A percentile compares a stretch with the other conserved stretches of the same genome.
Conservation (phyloP, 2,113 vertebrate species). For the Melanotaenia duboulayi region DNA sequence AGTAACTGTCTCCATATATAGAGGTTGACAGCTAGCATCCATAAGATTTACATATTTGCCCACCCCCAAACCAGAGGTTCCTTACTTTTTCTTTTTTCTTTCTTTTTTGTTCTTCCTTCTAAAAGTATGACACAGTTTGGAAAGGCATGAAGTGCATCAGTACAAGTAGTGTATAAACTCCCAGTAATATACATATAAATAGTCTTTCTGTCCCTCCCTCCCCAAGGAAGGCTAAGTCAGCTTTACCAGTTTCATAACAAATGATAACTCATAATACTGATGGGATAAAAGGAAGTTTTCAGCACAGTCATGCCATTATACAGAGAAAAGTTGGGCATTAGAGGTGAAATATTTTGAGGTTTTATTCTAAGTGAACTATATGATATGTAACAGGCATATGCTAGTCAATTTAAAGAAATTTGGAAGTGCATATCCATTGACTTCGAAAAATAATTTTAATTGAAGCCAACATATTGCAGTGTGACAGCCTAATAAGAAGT, state of each 20-base stretch:
- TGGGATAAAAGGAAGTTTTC: not conserved
- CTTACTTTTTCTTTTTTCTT: not conserved
- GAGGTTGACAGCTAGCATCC: conserved; percentile 54
- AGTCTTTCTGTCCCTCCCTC: not conserved
- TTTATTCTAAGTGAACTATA: no score
- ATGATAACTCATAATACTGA: not conserved
- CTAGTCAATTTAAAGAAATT: no score
- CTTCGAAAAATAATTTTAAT: no score
- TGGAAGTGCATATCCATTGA: not conserved
- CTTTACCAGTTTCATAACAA: not conserved
- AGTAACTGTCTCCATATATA: conserved; percentile 38
- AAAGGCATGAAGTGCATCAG: not conserved
- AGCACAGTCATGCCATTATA: no score
- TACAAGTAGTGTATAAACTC: not conserved
- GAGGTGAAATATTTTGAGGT: no score
- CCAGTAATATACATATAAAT: not conserved
- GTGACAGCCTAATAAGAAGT: no score
- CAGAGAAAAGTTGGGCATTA: no score
- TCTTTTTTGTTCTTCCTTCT: not conserved
- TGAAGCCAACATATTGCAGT: no score
- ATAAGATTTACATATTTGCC: conserved; percentile 53
- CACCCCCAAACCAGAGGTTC: conserved; percentile 1
- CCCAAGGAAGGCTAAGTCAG: not conserved
- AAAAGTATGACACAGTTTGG: conserved; percentile 37
- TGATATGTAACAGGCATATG: no score